Base-by-base conservation (phyloP, 2,888 invertebrate genomes). In the Trichopria drosophilae region DNA sequence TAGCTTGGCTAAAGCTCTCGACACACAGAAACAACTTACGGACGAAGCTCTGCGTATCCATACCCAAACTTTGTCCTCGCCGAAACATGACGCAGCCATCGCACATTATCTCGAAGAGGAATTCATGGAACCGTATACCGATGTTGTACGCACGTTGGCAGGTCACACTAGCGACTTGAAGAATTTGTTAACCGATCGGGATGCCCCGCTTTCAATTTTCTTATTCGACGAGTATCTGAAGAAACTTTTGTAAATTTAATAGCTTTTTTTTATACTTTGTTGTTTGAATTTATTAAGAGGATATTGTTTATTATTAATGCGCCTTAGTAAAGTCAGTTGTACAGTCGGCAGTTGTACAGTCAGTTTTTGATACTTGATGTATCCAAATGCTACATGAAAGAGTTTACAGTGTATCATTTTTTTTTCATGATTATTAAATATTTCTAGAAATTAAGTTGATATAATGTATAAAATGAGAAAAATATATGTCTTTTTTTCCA, bases 81-180 rank as follows among this genome's bases (percentile, higher is more conserved):
- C 84, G 4, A 61, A 61, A 53, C 55, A 62, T 6, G 72, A 71
- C 54, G 60, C 63, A 13, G 61, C 62, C 79, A 78, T 88, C 57
- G 82, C 86, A 12, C 86, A 87, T 59, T 90, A 84, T 68, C 70
- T 92, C 2, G 90, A 91, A 62, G 87, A 90, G 60, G 82, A 87
- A 61, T 90, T 88, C 77, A 79, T 88, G 46, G 83, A 84, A 65
- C 76, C 83, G 52, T 88, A 90, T 42, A 78, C 87, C 0, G 80
- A 84, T 37, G 79, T 75, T 9, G 81, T 92, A 61, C 82, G 91
- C 32, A 78, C 81, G 31, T 73, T 91, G 22, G 83, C 90, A 16
- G 91, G 91, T 3, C 82, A 88, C 76, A 81, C 84, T 49, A 79
- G 81, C 12, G 90, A 91, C 75, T 79, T 91, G 66, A 83, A 84